Conservation (phyloP, 2,797 vertebrate genomes). For the Esox lucius region DNA sequence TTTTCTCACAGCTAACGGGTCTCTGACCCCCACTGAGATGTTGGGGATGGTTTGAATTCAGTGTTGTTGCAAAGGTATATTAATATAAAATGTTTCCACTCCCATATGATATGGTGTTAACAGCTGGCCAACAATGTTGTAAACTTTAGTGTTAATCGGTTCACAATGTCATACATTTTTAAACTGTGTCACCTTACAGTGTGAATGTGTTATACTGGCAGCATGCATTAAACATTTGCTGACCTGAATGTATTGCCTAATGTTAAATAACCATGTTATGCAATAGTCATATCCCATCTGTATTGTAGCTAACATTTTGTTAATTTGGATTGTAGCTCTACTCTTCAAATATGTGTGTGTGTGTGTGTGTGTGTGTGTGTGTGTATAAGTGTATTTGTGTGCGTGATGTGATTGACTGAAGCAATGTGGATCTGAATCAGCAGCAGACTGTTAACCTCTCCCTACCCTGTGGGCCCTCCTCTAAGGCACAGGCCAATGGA, state of each 20-base stretch:
- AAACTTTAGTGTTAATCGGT: background rate
- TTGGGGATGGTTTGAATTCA: slow-evolving; percentile 37
- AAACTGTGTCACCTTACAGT: background rate
- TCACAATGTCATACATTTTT: background rate
- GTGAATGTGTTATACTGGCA: background rate
- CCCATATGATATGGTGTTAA: background rate
- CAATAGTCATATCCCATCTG: background rate
- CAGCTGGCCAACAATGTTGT: background rate
- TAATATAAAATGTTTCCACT: slow-evolving; percentile 40
- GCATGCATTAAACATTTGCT: background rate
- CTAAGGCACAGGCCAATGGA: background rate
- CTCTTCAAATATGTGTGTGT: background rate
- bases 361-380: slow-evolving; percentile 2
- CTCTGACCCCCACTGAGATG: slow-evolving; percentile 41
- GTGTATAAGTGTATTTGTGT: background rate
- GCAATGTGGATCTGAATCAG: slow-evolving; percentile 13
- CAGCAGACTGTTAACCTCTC: slow-evolving; percentile 6
- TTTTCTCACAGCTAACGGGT: slow-evolving; percentile 42
- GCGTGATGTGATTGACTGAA: background rate
- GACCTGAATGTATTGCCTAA: background rate
- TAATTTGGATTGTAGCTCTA: background rate
- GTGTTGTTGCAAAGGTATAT: slow-evolving; percentile 40
- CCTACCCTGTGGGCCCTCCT: slow-evolving; percentile 1
- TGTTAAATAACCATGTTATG: background rate
- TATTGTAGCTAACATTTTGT: too few species aligned